These are phyloP conservation scores for Thaumatotibia leucotreta DNA, from an alignment of 1,140 invertebrate genomes.

Conservation along the genomic window DNA sequence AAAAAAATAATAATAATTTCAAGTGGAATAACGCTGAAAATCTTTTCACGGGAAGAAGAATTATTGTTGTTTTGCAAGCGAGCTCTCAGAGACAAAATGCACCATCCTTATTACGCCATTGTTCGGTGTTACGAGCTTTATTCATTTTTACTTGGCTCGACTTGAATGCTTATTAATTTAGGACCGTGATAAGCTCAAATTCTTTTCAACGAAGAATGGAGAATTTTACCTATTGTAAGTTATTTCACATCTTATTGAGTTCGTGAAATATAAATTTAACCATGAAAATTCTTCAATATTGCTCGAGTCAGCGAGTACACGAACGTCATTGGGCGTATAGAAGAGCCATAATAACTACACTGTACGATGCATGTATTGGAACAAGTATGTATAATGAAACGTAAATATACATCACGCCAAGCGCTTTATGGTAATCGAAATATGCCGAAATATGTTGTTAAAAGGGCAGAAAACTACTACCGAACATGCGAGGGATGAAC, in stretches of 20 bases:
- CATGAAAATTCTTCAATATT: background rate
- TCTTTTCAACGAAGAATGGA: slow-evolving; percentile 69
- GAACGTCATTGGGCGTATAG: slow-evolving; percentile 7
- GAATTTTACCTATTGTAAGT: slow-evolving; percentile 68
- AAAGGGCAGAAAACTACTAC: slow-evolving; percentile 67
- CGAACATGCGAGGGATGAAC: slow-evolving; percentile 69
- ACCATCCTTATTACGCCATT: slow-evolving; percentile 72
- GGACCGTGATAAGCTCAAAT: slow-evolving; percentile 73
- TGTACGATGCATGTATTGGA: slow-evolving; percentile 36
- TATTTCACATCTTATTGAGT: slow-evolving; percentile 66
- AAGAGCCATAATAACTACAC: slow-evolving; percentile 14
- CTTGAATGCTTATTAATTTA: slow-evolving; percentile 76
- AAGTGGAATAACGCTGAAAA: slow-evolving; percentile 76
- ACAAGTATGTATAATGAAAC: slow-evolving; percentile 38
- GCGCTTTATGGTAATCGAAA: slow-evolving; percentile 76
- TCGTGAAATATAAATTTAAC: slow-evolving; percentile 19
- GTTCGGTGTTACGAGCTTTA: slow-evolving; percentile 72
- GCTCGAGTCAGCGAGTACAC: background rate
- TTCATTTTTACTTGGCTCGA: slow-evolving; percentile 76
- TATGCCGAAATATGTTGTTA: slow-evolving; percentile 75
- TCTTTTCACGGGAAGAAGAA: slow-evolving; percentile 74
- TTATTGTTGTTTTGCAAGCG: slow-evolving; percentile 76
- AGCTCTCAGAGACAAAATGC: slow-evolving; percentile 73
- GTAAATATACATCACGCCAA: slow-evolving; percentile 63
- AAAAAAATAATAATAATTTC: slow-evolving; percentile 75